A percentile compares a stretch with the other conserved stretches of the same genome.
These are phyloP conservation scores for Thaumetopoea pityocampa DNA, from an alignment of 1,140 invertebrate genomes.

Conservation along the genomic window DNA sequence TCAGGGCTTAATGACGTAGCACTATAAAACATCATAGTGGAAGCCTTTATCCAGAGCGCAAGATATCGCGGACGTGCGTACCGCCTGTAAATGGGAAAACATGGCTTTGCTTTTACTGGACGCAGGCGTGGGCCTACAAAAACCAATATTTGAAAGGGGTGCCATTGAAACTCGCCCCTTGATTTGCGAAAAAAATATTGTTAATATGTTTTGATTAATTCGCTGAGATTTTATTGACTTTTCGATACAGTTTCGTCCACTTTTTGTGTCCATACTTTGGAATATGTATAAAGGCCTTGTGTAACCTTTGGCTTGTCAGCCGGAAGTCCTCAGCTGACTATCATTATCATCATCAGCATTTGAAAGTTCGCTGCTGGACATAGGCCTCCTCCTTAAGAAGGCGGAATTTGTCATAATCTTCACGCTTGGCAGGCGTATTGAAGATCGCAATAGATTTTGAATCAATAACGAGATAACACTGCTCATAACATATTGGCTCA, in stretches of 20 bases:
- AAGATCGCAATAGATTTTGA: too few relatives aligned
- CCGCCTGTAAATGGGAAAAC: slow-evolving; percentile 65
- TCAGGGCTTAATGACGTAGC: slow-evolving; percentile 64
- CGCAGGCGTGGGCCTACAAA: slow-evolving; percentile 45
- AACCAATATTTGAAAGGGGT: slow-evolving; percentile 72
- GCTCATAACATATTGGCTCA: too few relatives aligned
- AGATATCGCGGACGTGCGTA: slow-evolving; percentile 60
- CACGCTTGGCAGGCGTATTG: too few relatives aligned
- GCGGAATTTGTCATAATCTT: too few relatives aligned
- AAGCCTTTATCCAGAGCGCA: slow-evolving; percentile 40
- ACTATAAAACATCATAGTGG: slow-evolving; percentile 60
- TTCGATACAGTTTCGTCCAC: slow-evolving; percentile 12
- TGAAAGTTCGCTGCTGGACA: too few relatives aligned
- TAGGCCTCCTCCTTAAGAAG: too few relatives aligned
- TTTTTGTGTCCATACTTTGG: slow-evolving; percentile 8
- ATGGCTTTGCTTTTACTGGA: slow-evolving; percentile 71
- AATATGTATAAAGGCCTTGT: slow-evolving; percentile 1
- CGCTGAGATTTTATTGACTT: slow-evolving; percentile 18
- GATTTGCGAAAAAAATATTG: slow-evolving; percentile 58
- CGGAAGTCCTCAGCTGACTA: too few relatives aligned
- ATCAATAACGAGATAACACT: too few relatives aligned
- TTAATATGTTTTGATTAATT: slow-evolving; percentile 69
- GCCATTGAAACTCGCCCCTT: slow-evolving; percentile 67
- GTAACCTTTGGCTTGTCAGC: too few relatives aligned
- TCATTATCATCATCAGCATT: too few relatives aligned